Evolutionary conservation across 2,797 vertebrate species (phyloP).

Genomic region (Cossypha polioptera): DNA sequence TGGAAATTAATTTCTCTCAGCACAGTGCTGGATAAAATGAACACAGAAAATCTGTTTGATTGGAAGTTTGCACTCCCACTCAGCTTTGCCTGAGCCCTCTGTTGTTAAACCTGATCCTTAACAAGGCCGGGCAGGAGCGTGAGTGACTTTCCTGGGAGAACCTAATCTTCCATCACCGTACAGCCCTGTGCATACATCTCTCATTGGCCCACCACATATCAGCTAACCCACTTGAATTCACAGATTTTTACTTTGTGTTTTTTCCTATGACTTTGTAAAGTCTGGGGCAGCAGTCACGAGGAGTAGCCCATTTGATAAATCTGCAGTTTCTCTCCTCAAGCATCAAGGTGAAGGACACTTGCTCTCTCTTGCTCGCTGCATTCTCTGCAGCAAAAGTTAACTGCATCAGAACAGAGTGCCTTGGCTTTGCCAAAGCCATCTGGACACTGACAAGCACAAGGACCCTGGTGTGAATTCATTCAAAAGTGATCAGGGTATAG

Average conservation of each 20-base stretch:
- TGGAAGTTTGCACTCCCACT: neutral
- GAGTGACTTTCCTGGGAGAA: neutral
- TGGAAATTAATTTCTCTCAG: neutral
- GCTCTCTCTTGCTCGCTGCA: accelerated
- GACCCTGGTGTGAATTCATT: neutral
- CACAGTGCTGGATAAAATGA: neutral
- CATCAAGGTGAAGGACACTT: neutral
- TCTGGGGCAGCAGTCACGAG: neutral
- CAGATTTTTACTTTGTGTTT: neutral
- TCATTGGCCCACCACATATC: neutral
- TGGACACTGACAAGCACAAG: neutral
- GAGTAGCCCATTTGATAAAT: neutral
- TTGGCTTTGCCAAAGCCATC: neutral
- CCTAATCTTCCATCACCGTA: accelerated
- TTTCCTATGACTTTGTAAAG: neutral
- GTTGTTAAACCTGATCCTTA: neutral
- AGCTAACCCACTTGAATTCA: neutral
- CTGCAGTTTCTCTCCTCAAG: neutral
- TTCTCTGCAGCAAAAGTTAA: neutral
- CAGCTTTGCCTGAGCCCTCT: neutral
- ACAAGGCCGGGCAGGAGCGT: neutral
- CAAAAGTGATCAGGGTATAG: neutral
- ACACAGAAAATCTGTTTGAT: neutral
- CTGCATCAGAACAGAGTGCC: neutral
- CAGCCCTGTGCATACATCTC: neutral